Base-by-base conservation (phyloP, 2,888 invertebrate species). In the Lamellibrachia columna region DNA sequence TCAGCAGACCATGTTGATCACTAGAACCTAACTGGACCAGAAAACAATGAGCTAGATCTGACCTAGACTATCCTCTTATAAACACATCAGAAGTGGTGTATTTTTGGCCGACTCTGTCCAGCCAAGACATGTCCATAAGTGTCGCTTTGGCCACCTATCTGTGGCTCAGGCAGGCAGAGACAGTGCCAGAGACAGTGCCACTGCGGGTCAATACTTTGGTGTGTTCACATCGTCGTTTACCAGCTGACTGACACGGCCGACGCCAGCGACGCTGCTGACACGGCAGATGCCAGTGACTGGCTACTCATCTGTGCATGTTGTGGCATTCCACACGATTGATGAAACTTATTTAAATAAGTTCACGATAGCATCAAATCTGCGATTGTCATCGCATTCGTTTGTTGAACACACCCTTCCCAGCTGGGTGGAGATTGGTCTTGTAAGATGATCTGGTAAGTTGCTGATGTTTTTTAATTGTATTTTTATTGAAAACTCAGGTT, bases 171-270 rank as follows among this genome's bases (percentile, higher is more conserved):
- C 40, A 40, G 40, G 40, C 40, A 40, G 40, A 40, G 40, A 40
- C 40, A 40, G 40, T 40, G 22, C 75, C 6, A 22, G 15, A 75
- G 75, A 6, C 75, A 75, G 75, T 22, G n/a, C n/a, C 75, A 22
- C 15, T 22, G 22, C 22, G 75, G 75, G 75, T 75, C 75, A 75
- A 75, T 75, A 75, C 75, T 75, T 60, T 75, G 55, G 55, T 55
- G 55, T 55, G 75, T 75, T 75, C 75, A 75, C 75, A 75, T 75
- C 75, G 75, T 15, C 75, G 75, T 75, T 75, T 75, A 75, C 75
- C 75, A 75, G 75, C 22, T 11, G 4, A 75, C 75, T 75, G 75
- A 22, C 75, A 75, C 22, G 75, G 22, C 75, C 3, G 22, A 75
- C 75, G 75, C 75, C 22, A 75, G 15, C 22, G 75, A 22, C n/a